A percentile compares a stretch with the other conserved stretches of the same genome.
phyloP scores from a whole-genome alignment of 2,113 vertebrate genomes.

The Arizona elegans region DNA sequence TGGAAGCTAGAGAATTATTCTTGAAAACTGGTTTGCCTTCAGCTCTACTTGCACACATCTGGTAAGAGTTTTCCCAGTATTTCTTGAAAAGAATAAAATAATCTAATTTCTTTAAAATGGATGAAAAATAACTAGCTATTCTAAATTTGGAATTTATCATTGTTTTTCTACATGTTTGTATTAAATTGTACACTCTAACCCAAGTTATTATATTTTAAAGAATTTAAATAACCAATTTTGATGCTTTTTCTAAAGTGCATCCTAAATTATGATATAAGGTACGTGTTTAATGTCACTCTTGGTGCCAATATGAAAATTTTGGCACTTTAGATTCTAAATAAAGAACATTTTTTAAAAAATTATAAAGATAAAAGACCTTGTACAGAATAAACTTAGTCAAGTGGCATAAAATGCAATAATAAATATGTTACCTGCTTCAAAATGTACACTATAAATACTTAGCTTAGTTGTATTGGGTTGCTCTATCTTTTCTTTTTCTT shows the following conservation, averaged over 20 bases:
- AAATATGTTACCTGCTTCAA: background rate
- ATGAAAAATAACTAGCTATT: slow-evolving; percentile 9
- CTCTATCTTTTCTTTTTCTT: background rate
- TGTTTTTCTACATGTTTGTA: background rate
- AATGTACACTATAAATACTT: background rate
- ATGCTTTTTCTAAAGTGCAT: background rate
- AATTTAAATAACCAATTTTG: background rate
- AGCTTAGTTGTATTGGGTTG: background rate
- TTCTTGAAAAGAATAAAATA: background rate
- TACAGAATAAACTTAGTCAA: background rate
- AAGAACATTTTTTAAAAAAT: background rate
- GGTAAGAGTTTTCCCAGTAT: slow-evolving; percentile 74
- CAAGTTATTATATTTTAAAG: background rate
- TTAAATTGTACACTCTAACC: background rate
- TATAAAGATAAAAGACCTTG: background rate
- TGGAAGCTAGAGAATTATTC: slow-evolving; percentile 94
- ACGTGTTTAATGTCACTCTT: background rate
- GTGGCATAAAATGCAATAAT: background rate
- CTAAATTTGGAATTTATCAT: background rate
- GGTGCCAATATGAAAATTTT: background rate
- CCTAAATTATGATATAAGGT: background rate
- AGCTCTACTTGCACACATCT: slow-evolving; percentile 88
- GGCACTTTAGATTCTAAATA: background rate
- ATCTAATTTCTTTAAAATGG: background rate
- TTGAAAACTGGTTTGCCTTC: slow-evolving; percentile 92